phyloP scores from a whole-genome alignment of 2,797 vertebrate species.

The Sebastes trivittatus region DNA sequence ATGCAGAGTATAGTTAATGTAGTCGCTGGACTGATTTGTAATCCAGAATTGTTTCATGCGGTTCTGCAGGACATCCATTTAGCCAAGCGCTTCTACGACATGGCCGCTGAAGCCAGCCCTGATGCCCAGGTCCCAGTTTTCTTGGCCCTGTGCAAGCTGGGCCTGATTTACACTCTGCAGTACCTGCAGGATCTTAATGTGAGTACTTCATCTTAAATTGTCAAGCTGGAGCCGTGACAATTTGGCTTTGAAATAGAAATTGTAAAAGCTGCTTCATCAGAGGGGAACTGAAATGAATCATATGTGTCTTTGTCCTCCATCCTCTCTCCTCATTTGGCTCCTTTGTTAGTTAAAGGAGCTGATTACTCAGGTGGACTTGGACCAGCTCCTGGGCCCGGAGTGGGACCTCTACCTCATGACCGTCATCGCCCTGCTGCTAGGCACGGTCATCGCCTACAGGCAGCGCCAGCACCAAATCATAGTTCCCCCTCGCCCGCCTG shows the following conservation, averaged over 20 bases:
- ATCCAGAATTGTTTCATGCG: neutral
- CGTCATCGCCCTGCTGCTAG: conserved; percentile 93
- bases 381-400: conserved; percentile 95
- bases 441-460: conserved; percentile 96
- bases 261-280: neutral
- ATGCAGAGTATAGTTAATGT: neutral
- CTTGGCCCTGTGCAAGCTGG: conserved; percentile 94
- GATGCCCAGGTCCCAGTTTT: conserved; percentile 98
- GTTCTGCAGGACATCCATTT: conserved; percentile 92
- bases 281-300: neutral
- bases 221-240: neutral
- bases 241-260: neutral
- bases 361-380: conserved; percentile 91
- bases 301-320: neutral
- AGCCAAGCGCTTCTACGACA: conserved; percentile 98
- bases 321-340: neutral
- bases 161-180: conserved; percentile 91
- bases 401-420: conserved; percentile 99
- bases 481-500: conserved; percentile 67
- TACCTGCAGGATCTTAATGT: conserved; percentile 93
- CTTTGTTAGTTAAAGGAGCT: conserved; percentile 87
- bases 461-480: conserved; percentile 95
- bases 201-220: conserved; percentile 70
- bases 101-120: conserved; percentile 97
- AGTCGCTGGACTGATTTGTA: neutral